phyloP scores from a whole-genome alignment of 2,113 vertebrate genomes.

The Oenanthe melanoleuca region DNA sequence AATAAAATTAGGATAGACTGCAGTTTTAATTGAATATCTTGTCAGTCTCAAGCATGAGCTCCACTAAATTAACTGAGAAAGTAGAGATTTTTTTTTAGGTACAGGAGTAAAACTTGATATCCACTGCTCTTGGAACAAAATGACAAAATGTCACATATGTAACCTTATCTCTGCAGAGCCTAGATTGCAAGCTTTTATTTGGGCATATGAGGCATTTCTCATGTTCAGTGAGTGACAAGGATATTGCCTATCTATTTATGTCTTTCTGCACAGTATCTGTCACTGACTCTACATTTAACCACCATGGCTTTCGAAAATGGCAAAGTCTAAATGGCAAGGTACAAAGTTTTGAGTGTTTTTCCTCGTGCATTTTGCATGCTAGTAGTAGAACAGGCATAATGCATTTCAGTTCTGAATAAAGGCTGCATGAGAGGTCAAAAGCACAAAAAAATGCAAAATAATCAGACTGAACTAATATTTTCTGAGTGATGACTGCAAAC shows the following conservation, averaged over 20 bases:
- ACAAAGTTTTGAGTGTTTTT: neutral
- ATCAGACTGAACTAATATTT: neutral
- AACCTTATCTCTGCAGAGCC: neutral
- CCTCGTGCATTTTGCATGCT: neutral
- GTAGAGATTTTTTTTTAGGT: neutral
- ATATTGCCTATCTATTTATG: constrained; percentile 29
- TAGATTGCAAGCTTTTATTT: constrained; percentile 6
- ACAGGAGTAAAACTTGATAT: neutral
- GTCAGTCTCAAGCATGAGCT: neutral
- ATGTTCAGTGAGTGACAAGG: constrained; percentile 1
- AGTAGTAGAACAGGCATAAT: neutral
- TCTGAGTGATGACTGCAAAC: neutral
- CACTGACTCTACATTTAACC: neutral
- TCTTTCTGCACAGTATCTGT: neutral
- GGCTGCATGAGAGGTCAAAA: neutral
- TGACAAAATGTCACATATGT: neutral
- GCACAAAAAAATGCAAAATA: neutral
- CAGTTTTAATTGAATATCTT: neutral
- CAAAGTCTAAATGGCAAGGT: neutral
- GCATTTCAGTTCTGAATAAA: neutral
- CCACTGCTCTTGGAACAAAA: neutral
- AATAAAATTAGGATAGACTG: neutral
- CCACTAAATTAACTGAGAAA: neutral
- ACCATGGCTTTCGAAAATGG: neutral
- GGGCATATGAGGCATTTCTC: neutral